Conservation (phyloP, 1,140 invertebrate genomes). For the Drosophila sechellia region DNA sequence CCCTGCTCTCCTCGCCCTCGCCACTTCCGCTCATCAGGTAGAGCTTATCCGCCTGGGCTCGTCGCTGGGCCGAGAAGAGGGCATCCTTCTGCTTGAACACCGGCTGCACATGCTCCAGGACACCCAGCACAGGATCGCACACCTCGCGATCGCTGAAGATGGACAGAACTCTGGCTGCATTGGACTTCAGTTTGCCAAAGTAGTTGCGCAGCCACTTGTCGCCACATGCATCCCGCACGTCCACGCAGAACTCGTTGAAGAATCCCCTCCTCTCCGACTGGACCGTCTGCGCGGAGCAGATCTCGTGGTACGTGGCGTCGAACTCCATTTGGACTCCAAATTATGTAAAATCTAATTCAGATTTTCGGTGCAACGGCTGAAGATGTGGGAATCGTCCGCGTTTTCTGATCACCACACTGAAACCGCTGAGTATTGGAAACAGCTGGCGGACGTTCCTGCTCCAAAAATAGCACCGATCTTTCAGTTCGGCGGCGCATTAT, state of each 20-base stretch:
- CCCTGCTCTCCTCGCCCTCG: conserved; percentile 34
- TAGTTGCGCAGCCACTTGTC: conserved; percentile 86
- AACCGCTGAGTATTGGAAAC: conserved; percentile 57
- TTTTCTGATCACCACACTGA: conserved; percentile 36
- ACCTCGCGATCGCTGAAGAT: conserved; percentile 86
- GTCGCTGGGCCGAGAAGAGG: conserved; percentile 79
- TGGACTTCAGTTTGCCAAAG: conserved; percentile 86
- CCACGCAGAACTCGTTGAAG: conserved; percentile 86
- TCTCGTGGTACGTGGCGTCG: conserved; percentile 78
- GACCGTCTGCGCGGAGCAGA: conserved; percentile 87
- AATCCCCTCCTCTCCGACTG: conserved; percentile 87
- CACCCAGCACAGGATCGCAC: conserved; percentile 84
- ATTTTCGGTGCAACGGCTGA: conserved; percentile 15
- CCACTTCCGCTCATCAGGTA: conserved; percentile 77
- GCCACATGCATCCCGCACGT: conserved; percentile 82
- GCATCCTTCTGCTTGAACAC: conserved; percentile 85
- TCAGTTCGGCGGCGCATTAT: conserved; percentile 58
- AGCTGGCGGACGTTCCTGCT: conserved; percentile 59
- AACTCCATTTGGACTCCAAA: conserved; percentile 61
- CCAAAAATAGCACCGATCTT: conserved; percentile 73
- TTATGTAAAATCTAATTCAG: conserved; percentile 61
- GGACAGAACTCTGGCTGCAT: conserved; percentile 85
- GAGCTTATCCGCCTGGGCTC: conserved; percentile 84
- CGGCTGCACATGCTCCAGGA: conserved; percentile 84
- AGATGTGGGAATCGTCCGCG: conserved; percentile 39